Conservation (phyloP, 2,888 invertebrate genomes). For the Amphiduros pacificus region DNA sequence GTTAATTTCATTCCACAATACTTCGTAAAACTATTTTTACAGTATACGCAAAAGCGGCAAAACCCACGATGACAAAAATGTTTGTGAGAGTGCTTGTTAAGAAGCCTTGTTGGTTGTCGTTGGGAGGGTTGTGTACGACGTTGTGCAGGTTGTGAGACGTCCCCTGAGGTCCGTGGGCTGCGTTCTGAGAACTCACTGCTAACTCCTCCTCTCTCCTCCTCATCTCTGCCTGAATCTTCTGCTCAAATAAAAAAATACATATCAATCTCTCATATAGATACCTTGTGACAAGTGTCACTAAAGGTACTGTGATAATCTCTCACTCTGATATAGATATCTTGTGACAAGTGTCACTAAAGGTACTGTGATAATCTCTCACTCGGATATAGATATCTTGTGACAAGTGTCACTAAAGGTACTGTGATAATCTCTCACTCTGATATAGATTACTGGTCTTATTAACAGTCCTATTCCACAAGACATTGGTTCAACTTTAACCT, state of each 20-base stretch:
- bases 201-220: constrained; percentile 63
- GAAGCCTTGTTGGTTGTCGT: constrained; percentile 38
- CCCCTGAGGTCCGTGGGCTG: constrained; percentile 15
- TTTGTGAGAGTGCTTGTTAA: constrained; percentile 74
- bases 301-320: too few relatives aligned
- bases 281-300: not conserved
- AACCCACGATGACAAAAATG: constrained; percentile 83
- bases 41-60: constrained; percentile 88
- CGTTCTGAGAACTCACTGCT: constrained; percentile 45
- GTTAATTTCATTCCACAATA: constrained; percentile 41
- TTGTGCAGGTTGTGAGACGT: not conserved
- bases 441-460: too few relatives aligned
- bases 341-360: not conserved
- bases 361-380: too few relatives aligned
- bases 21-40: constrained; percentile 78
- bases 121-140: not conserved
- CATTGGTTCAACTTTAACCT: not conserved
- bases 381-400: not conserved
- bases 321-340: too few relatives aligned
- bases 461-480: too few relatives aligned
- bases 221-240: constrained; percentile 63
- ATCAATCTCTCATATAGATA: not conserved
- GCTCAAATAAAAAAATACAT: constrained; percentile 2
- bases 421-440: too few relatives aligned
- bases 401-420: not conserved